Conservation (phyloP, 1,140 invertebrate genomes). For the Panagrolaimus sp. region DNA sequence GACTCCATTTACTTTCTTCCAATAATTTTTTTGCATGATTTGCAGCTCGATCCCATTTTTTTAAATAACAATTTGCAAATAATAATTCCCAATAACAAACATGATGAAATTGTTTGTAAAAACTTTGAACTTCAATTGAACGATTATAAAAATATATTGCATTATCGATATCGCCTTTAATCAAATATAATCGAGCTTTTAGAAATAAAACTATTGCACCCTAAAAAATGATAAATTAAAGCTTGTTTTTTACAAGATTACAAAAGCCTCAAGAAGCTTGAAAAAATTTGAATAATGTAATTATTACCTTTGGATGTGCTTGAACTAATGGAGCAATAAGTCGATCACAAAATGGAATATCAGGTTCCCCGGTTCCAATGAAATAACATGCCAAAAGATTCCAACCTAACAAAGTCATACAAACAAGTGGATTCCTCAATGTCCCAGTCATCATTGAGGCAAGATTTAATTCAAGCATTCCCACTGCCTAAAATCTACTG, state of each 20-base stretch:
- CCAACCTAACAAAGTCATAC: slow-evolving; percentile 47
- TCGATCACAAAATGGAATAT: slow-evolving; percentile 42
- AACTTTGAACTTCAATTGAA: slow-evolving; percentile 75
- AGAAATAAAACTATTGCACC: slow-evolving; percentile 89
- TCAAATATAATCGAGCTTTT: slow-evolving; percentile 75
- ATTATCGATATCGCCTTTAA: slow-evolving; percentile 72
- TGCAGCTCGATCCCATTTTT: slow-evolving; percentile 65
- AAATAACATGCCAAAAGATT: slow-evolving; percentile 46
- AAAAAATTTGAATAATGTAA: background rate
- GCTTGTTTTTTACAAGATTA: slow-evolving; percentile 14
- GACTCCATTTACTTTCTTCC: slow-evolving; percentile 44
- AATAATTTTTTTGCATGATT: slow-evolving; percentile 40
- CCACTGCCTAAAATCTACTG: slow-evolving; percentile 35
- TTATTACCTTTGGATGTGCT: slow-evolving; percentile 51
- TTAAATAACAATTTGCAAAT: slow-evolving; percentile 67
- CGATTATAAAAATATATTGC: slow-evolving; percentile 74
- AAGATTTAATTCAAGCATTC: slow-evolving; percentile 43
- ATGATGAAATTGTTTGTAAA: slow-evolving; percentile 90
- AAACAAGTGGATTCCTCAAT: slow-evolving; percentile 40
- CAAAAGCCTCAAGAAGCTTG: background rate
- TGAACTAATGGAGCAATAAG: slow-evolving; percentile 40
- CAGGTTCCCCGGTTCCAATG: slow-evolving; percentile 49
- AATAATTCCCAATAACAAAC: slow-evolving; percentile 90
- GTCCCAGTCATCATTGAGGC: slow-evolving; percentile 38
- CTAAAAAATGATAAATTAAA: slow-evolving; percentile 56